Evolutionary conservation across 1,140 invertebrate species (phyloP).

Genomic region (Ctenoplectra terminalis): DNA sequence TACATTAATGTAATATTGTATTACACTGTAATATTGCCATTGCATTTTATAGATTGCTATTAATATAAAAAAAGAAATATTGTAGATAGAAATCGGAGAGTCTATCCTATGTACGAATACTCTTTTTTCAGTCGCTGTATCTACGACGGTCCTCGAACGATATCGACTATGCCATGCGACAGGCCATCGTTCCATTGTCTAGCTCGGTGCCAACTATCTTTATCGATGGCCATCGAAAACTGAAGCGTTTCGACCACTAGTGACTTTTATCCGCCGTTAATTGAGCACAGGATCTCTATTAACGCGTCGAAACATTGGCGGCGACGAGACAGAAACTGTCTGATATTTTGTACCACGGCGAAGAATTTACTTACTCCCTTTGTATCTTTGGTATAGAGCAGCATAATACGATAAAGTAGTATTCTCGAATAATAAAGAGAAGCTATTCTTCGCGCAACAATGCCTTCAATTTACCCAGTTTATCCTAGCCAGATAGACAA

Average conservation of each 20-base stretch:
- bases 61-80: too few species aligned
- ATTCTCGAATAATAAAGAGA: too few species aligned
- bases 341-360: not conserved
- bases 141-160: not conserved
- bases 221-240: not conserved
- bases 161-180: not conserved
- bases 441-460: not conserved
- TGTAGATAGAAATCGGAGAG: too few species aligned
- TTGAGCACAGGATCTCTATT: not conserved
- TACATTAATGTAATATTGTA: too few species aligned
- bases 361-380: too few species aligned
- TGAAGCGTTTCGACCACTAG: not conserved
- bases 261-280: slow-evolving; percentile 10
- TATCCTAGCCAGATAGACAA: not conserved
- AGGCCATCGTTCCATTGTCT: not conserved
- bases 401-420: too few species aligned
- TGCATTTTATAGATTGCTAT: too few species aligned
- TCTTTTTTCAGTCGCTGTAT: too few species aligned
- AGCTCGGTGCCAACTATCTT: not conserved
- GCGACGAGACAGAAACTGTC: not conserved
- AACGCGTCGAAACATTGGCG: not conserved
- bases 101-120: too few species aligned
- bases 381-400: too few species aligned
- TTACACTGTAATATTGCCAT: too few species aligned
- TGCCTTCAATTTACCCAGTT: not conserved